Evolutionary conservation across 2,113 vertebrate genomes (phyloP).

Genomic region (Caranx melampygus): DNA sequence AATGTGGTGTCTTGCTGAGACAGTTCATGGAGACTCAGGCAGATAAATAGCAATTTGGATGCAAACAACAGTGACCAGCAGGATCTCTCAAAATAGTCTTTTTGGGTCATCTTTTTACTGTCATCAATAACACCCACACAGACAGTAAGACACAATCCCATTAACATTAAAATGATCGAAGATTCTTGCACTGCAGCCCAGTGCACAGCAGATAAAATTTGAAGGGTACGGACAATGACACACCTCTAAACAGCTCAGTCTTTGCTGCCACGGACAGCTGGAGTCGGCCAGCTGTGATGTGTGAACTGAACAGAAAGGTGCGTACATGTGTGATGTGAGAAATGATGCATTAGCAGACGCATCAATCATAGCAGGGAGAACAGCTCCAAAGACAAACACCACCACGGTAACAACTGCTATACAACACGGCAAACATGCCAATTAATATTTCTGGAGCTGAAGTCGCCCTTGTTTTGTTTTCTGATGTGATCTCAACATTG

Average conservation of each 20-base stretch:
- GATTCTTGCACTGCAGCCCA: neutral
- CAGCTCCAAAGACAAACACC: neutral
- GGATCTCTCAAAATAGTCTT: neutral
- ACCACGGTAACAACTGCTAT: conserved; percentile 4
- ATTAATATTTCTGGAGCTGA: neutral
- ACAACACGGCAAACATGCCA: conserved; percentile 18
- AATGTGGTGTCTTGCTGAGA: neutral
- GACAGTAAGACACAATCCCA: conserved; percentile 6
- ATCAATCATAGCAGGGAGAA: conserved; percentile 1
- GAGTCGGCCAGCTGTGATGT: conserved; percentile 15
- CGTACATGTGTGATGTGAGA: conserved; percentile 2
- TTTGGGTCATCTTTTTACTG: neutral
- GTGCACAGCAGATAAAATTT: conserved; percentile 4
- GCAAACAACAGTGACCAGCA: conserved; percentile 1
- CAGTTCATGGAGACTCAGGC: neutral
- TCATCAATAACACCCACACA: conserved; percentile 12
- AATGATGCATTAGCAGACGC: neutral
- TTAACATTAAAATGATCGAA: neutral
- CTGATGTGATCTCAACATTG: conserved; percentile 4
- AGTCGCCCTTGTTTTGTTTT: conserved; percentile 9
- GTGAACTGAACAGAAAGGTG: conserved; percentile 7
- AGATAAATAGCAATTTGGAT: neutral
- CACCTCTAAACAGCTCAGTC: neutral
- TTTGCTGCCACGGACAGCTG: conserved; percentile 14
- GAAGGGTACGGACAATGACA: neutral